Evolutionary conservation across 2,888 invertebrate genomes (phyloP).

Genomic region (Aphidius colemani): DNA sequence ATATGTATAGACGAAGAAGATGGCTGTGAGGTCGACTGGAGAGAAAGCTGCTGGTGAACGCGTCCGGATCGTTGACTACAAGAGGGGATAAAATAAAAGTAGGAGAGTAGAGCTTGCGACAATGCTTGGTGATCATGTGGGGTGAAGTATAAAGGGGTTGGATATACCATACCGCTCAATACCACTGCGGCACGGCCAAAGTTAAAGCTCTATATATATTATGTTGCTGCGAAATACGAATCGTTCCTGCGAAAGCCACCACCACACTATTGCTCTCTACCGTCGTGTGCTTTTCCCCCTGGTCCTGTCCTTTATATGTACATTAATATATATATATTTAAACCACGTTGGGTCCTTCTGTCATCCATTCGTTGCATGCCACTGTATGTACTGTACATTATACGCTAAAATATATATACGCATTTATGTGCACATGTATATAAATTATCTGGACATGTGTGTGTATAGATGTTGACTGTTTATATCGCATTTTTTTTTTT

Average conservation of each 20-base stretch:
- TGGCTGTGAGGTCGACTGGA: too few relatives aligned
- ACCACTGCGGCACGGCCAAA: slow-evolving; percentile 59
- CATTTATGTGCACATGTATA: not conserved
- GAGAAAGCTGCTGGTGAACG: slow-evolving; percentile 19
- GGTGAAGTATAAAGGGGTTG: slow-evolving; percentile 42
- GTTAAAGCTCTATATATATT: slow-evolving; percentile 46
- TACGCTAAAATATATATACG: not conserved
- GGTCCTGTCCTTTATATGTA: too few relatives aligned
- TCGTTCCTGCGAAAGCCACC: too few relatives aligned
- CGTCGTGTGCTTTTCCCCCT: too few relatives aligned
- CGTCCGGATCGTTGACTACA: slow-evolving; percentile 14
- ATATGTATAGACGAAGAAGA: too few relatives aligned
- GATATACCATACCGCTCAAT: slow-evolving; percentile 51
- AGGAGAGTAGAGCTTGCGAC: slow-evolving; percentile 25
- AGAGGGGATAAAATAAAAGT: slow-evolving; percentile 34
- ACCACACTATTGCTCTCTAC: too few relatives aligned
- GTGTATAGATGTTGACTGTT: too few relatives aligned
- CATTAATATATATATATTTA: too few relatives aligned
- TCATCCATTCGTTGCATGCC: slow-evolving; percentile 8
- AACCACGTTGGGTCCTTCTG: too few relatives aligned
- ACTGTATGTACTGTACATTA: not conserved
- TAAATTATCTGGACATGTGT: slow-evolving; percentile 10
- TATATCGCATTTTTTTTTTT: too few relatives aligned
- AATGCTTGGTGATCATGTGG: slow-evolving; percentile 17
- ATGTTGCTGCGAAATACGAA: too few relatives aligned